Evolutionary conservation across 1,140 invertebrate genomes (phyloP).

Genomic region (Orius insidiosus): DNA sequence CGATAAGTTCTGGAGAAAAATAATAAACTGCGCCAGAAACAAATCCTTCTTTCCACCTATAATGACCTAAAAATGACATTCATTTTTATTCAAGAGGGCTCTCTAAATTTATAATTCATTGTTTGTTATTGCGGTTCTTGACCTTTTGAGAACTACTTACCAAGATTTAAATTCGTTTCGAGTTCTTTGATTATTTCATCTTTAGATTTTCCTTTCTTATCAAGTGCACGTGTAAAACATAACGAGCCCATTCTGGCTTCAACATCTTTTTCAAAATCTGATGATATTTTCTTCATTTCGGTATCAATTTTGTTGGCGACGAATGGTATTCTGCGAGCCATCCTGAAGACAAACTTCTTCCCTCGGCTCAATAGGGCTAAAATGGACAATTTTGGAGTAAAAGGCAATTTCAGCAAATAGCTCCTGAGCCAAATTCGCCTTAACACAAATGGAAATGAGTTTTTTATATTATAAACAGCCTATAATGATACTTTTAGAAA

Average conservation of each 20-base stretch:
- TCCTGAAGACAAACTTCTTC: constrained; percentile 53
- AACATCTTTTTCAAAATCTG: constrained; percentile 47
- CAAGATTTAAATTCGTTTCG: constrained; percentile 43
- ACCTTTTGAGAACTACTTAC: constrained; percentile 28
- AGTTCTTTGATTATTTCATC: constrained; percentile 47
- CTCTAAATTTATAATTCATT: constrained; percentile 6
- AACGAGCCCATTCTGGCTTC: constrained; percentile 40
- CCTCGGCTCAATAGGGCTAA: constrained; percentile 40
- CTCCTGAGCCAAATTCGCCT: too few species aligned
- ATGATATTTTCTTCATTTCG: constrained; percentile 46
- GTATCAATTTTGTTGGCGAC: constrained; percentile 51
- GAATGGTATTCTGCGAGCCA: constrained; percentile 50
- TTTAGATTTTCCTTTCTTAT: constrained; percentile 38
- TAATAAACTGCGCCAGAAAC: constrained; percentile 86
- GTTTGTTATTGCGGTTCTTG: neutral
- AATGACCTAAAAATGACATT: constrained; percentile 36
- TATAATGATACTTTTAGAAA: too few species aligned
- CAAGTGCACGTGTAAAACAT: constrained; percentile 45
- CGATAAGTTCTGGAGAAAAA: constrained; percentile 46
- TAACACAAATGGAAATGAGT: too few species aligned
- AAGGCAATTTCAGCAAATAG: too few species aligned
- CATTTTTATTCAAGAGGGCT: neutral
- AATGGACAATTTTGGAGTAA: constrained; percentile 10
- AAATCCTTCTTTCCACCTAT: constrained; percentile 55
- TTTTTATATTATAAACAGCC: too few species aligned